Conservation (phyloP, 2,888 invertebrate genomes). For the Embidobia sp. region DNA sequence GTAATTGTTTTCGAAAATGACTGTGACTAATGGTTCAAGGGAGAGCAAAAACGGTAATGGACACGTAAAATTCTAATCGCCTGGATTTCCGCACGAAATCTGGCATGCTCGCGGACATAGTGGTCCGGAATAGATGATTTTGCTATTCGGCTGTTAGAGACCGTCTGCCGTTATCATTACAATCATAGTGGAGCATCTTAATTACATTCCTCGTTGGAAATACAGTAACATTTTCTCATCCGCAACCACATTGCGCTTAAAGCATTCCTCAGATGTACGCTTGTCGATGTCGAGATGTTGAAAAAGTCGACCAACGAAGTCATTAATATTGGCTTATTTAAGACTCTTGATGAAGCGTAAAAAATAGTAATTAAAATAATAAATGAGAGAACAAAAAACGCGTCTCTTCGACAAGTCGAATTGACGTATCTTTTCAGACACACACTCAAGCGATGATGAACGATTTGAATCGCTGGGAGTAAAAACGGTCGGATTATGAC, state of each 20-base stretch:
- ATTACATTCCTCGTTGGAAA: slow-evolving; percentile 68
- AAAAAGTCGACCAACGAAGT: slow-evolving; percentile 27
- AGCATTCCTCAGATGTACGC: slow-evolving; percentile 41
- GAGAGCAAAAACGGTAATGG: slow-evolving; percentile 24
- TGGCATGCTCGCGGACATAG: slow-evolving; percentile 6
- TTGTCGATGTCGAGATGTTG: slow-evolving; percentile 4
- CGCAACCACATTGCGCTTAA: slow-evolving; percentile 34
- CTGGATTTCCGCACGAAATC: slow-evolving; percentile 7
- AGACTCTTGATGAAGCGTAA: not conserved
- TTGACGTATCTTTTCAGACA: no score
- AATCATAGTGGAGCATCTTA: slow-evolving; percentile 70
- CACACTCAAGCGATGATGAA: no score
- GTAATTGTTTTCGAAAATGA: slow-evolving; percentile 42
- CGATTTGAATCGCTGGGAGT: no score
- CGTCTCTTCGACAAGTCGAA: no score
- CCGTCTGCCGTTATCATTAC: slow-evolving; percentile 67
- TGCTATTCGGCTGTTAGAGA: slow-evolving; percentile 30
- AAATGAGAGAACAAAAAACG: no score
- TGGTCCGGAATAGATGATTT: slow-evolving; percentile 27
- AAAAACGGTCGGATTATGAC: not conserved
- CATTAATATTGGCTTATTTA: slow-evolving; percentile 39
- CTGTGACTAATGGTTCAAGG: slow-evolving; percentile 12
- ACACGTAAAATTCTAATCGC: slow-evolving; percentile 36
- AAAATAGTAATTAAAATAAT: not conserved
- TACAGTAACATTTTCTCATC: slow-evolving; percentile 29